Evolutionary conservation across 2,113 vertebrate species (phyloP), one percentile per base, ranked within the genome.

Genomic region (Setophaga kirtlandii): DNA sequence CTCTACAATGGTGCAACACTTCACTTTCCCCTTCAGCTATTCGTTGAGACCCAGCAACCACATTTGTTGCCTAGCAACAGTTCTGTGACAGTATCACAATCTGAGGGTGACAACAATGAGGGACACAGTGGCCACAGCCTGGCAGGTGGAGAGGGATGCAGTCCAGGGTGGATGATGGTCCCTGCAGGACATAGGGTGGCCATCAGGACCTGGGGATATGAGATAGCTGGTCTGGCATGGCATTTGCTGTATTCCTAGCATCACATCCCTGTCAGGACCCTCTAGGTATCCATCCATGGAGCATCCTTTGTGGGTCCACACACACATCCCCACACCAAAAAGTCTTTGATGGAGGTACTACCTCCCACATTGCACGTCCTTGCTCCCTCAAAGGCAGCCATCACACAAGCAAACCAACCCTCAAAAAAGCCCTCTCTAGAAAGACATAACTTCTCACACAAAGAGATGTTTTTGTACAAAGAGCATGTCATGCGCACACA

Each of bases 21-120:
- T 98, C 88, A 97, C 97, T 97, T 98, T 98, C 96, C 97, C 98
- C 98, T 98, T 98, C 97, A 98, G 98, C 97, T 98, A 98, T 98
- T 98, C 93, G 96, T 97, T 96, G 97, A 98, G 97, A 98, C 96
- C 95, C 63, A 77, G 97, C 98, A 98, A 98, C 97, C 97, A 98
- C 97, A 98, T 98, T 98, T 98, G 97, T 98, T 98, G 98, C 98
- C 94, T 98, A 98, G 98, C 98, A 98, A 98, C 98, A 97, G 96
- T 98, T 98, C 98, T 98, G 98, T 97, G 98, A 98, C 97, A 98
- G 95, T 98, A 98, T 98, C 97, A 97, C 97, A 98, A 97, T 98
- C 97, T 97, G 93, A 94, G 96, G 98, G 97, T 97, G 96, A 97
- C 98, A 97, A 98, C 97, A 98, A 98, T 97, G 97, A 97, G 98